Evolutionary conservation across 2,113 vertebrate species (phyloP).

Genomic region (Sander lucioperca): DNA sequence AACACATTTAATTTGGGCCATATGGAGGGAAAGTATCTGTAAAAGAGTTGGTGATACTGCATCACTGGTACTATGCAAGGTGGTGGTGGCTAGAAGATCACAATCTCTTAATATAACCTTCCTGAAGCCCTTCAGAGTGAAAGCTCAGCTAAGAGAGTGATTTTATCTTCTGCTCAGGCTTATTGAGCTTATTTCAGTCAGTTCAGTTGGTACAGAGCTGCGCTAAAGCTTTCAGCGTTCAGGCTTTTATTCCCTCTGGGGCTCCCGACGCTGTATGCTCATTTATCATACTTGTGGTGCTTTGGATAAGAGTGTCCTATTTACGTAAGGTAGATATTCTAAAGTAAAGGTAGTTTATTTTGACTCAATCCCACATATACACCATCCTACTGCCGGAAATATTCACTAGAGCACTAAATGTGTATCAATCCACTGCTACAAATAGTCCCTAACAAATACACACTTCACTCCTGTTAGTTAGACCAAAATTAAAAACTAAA

Average conservation of each 20-base stretch:
- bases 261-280: background rate
- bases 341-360: slow-evolving; percentile 5
- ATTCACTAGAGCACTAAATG: background rate
- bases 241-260: slow-evolving; percentile 38
- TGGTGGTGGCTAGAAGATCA: slow-evolving; percentile 38
- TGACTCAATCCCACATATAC: background rate
- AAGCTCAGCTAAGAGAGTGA: slow-evolving; percentile 52
- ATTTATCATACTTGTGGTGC: background rate
- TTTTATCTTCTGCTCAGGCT: slow-evolving; percentile 60
- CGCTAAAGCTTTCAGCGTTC: slow-evolving; percentile 33
- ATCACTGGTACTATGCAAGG: slow-evolving; percentile 37
- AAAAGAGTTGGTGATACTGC: slow-evolving; percentile 23
- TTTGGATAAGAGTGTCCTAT: background rate
- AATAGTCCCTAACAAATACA: slow-evolving; percentile 20
- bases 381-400: background rate
- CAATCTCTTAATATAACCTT: slow-evolving; percentile 65
- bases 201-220: slow-evolving; percentile 39
- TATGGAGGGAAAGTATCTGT: slow-evolving; percentile 44
- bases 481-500: background rate
- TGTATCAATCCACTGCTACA: background rate
- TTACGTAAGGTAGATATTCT: background rate
- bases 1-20: slow-evolving; percentile 46
- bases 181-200: slow-evolving; percentile 63
- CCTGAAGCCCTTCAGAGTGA: slow-evolving; percentile 45
- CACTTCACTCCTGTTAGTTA: background rate